A percentile compares a stretch with the other conserved stretches of the same genome.
phyloP scores from a whole-genome alignment of 2,888 invertebrate genomes.

The Aproaerema taeniolella region DNA sequence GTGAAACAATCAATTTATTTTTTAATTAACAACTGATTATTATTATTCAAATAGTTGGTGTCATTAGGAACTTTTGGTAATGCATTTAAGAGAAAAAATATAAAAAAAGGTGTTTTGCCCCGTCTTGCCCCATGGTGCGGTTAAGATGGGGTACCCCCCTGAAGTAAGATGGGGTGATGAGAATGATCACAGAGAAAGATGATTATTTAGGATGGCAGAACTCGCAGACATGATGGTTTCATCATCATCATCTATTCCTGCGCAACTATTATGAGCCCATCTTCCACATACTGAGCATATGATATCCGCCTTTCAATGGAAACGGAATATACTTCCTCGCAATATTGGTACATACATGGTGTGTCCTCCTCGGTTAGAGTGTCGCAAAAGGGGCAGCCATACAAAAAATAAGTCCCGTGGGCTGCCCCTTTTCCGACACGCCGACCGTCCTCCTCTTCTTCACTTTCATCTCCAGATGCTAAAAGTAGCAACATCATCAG shows the following conservation, averaged over 20 bases:
- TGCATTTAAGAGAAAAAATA: slow-evolving; percentile 13
- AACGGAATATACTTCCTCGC: too few relatives aligned
- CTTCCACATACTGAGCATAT: too few relatives aligned
- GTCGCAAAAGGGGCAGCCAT: too few relatives aligned
- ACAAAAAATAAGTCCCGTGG: too few relatives aligned
- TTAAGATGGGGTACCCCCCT: slow-evolving; percentile 7
- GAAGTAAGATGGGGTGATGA: slow-evolving; percentile 18
- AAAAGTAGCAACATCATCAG: too few relatives aligned
- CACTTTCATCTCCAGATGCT: too few relatives aligned
- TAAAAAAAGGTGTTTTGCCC: slow-evolving; percentile 4
- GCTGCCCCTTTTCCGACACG: too few relatives aligned
- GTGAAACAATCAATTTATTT: slow-evolving; percentile 13
- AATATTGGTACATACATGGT: too few relatives aligned
- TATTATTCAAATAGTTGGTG: slow-evolving; percentile 12
- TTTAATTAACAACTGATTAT: slow-evolving; percentile 11
- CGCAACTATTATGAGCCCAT: slow-evolving; percentile 25
- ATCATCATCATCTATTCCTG: slow-evolving; percentile 23
- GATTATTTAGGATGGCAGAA: slow-evolving; percentile 11
- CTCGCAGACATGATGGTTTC: slow-evolving; percentile 20
- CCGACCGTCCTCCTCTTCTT: too few relatives aligned
- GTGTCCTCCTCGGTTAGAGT: too few relatives aligned
- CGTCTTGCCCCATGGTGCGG: slow-evolving; percentile 6
- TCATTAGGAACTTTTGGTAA: too few relatives aligned
- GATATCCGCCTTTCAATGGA: too few relatives aligned
- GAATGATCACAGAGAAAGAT: slow-evolving; percentile 13